These are phyloP conservation scores for Sepiola atlantica DNA, from an alignment of 2,888 invertebrate genomes.

Conservation along the genomic window DNA sequence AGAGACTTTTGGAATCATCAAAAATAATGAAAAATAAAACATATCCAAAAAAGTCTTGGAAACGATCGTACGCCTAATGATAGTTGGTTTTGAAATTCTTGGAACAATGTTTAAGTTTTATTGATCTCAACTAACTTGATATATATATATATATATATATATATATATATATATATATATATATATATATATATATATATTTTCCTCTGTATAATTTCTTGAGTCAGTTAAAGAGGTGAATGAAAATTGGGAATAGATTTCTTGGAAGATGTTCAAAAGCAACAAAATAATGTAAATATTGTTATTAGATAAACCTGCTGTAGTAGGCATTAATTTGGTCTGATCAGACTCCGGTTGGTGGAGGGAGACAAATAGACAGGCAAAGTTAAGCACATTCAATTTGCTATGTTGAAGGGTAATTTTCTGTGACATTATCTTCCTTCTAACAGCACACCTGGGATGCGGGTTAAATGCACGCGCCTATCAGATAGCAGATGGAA, in stretches of 20 bases:
- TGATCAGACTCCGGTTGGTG: background rate
- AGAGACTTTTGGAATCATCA: no score
- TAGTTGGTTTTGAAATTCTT: no score
- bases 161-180: no score
- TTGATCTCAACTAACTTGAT: no score
- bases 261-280: background rate
- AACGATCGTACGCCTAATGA: no score
- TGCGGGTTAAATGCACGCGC: background rate
- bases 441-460: constrained; percentile 19
- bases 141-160: no score
- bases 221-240: background rate
- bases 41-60: no score
- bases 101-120: no score
- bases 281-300: background rate
- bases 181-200: no score
- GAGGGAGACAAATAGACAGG: background rate
- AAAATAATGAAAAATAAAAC: no score
- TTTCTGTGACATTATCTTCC: background rate
- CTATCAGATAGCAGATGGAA: background rate
- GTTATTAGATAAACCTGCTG: background rate
- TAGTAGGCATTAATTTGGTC: background rate
- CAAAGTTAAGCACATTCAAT: background rate
- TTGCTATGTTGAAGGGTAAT: background rate
- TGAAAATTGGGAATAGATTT: background rate
- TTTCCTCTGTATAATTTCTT: background rate